These are phyloP conservation scores for Siniperca knerii DNA, from an alignment of 2,113 vertebrate species.

Conservation along the genomic window DNA sequence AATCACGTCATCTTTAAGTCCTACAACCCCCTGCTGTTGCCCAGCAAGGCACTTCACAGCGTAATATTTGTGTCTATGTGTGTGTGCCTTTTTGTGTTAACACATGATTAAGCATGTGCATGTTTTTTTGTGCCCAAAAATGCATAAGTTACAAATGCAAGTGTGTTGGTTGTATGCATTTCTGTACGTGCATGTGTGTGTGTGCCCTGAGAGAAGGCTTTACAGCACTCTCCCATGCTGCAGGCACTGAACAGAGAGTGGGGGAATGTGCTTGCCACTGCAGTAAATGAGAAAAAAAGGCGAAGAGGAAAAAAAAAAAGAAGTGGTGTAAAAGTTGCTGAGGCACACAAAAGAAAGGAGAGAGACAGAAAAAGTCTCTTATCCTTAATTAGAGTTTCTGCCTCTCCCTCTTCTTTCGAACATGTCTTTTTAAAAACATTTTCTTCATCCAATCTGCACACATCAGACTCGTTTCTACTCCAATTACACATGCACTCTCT, in stretches of 20 bases:
- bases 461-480: slow-evolving; percentile 12
- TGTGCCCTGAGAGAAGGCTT: slow-evolving; percentile 65
- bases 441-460: slow-evolving; percentile 11
- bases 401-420: slow-evolving; percentile 62
- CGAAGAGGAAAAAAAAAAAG: slow-evolving; percentile 27
- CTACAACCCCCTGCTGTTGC: slow-evolving; percentile 27
- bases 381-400: slow-evolving; percentile 81
- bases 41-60: slow-evolving; percentile 13
- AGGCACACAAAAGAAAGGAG: slow-evolving; percentile 79
- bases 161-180: slow-evolving; percentile 49
- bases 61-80: slow-evolving; percentile 4
- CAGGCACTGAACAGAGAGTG: slow-evolving; percentile 71
- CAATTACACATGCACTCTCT: slow-evolving; percentile 3
- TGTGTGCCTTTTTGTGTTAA: slow-evolving; percentile 37
- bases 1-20: slow-evolving; percentile 49
- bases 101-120: slow-evolving; percentile 55
- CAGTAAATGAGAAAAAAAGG: slow-evolving; percentile 76
- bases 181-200: slow-evolving; percentile 24
- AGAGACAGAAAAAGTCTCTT: slow-evolving; percentile 76
- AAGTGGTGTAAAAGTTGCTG: slow-evolving; percentile 82
- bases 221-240: slow-evolving; percentile 70
- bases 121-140: slow-evolving; percentile 47
- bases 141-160: slow-evolving; percentile 37
- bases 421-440: slow-evolving; percentile 47
- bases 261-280: slow-evolving; percentile 80